These are phyloP conservation scores for Laupala kohalensis DNA, from an alignment of 1,140 invertebrate species.

Conservation along the genomic window DNA sequence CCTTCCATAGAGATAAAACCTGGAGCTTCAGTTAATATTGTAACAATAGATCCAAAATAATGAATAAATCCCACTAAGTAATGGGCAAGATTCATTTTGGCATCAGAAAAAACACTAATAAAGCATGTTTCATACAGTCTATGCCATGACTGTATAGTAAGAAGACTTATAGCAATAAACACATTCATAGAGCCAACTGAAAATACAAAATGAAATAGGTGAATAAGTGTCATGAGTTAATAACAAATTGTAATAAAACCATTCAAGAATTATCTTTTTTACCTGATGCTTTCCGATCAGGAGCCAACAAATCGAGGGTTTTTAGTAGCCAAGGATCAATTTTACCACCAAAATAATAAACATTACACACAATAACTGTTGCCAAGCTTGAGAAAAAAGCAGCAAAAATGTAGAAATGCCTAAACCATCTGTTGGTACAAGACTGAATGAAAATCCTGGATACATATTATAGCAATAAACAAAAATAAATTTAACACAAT, in stretches of 20 bases:
- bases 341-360: conserved; percentile 31
- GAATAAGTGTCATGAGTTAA: neutral
- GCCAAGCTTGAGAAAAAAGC: conserved; percentile 34
- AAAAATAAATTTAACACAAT: conserved; percentile 5
- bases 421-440: conserved; percentile 39
- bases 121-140: conserved; percentile 65
- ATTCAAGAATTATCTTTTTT: conserved; percentile 24
- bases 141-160: conserved; percentile 53
- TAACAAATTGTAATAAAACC: neutral
- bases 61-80: conserved; percentile 61
- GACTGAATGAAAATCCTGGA: neutral
- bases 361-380: conserved; percentile 31
- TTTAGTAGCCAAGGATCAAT: conserved; percentile 31
- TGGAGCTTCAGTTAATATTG: conserved; percentile 54
- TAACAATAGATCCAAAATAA: conserved; percentile 53
- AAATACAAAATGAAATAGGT: conserved; percentile 20
- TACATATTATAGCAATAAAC: neutral
- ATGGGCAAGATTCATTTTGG: conserved; percentile 63
- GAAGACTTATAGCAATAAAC: conserved; percentile 40
- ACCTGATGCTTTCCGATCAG: conserved; percentile 35
- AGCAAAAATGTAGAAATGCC: conserved; percentile 58
- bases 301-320: conserved; percentile 32
- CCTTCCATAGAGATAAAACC: conserved; percentile 36
- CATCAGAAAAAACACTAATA: conserved; percentile 64
- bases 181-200: conserved; percentile 40